Evolutionary conservation across 1,140 invertebrate species (phyloP).

Genomic region (Drosophila burlai): DNA sequence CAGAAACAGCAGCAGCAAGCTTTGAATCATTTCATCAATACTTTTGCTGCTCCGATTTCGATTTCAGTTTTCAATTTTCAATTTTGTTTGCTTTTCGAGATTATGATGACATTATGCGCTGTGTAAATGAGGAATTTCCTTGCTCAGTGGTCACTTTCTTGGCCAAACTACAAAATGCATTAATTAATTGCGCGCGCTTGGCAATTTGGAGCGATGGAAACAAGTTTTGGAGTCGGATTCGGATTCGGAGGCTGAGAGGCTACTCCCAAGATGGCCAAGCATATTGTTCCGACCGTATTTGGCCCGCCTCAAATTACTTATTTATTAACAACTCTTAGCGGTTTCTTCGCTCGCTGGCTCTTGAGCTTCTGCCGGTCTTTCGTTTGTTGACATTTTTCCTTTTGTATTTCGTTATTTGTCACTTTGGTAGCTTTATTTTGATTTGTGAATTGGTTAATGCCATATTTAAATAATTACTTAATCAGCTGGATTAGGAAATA

Average conservation of each 20-base stretch:
- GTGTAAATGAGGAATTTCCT: slow-evolving; percentile 72
- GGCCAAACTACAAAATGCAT: slow-evolving; percentile 57
- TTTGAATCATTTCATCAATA: slow-evolving; percentile 32
- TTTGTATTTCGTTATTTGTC: slow-evolving; percentile 20
- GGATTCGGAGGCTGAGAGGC: slow-evolving; percentile 11
- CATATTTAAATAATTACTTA: slow-evolving; percentile 17
- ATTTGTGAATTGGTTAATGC: slow-evolving; percentile 11
- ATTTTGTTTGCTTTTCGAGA: slow-evolving; percentile 43
- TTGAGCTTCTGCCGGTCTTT: background rate
- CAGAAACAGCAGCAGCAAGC: slow-evolving; percentile 18
- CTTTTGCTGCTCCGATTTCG: slow-evolving; percentile 23
- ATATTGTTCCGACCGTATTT: slow-evolving; percentile 70
- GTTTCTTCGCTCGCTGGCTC: background rate
- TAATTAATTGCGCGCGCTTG: slow-evolving; percentile 75
- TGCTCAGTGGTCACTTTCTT: slow-evolving; percentile 32
- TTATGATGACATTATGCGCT: slow-evolving; percentile 29
- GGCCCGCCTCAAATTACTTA: slow-evolving; percentile 72
- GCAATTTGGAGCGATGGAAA: slow-evolving; percentile 65
- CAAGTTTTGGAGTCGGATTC: slow-evolving; percentile 35
- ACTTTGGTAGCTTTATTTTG: slow-evolving; percentile 29
- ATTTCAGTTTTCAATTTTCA: slow-evolving; percentile 17
- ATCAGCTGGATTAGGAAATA: slow-evolving; percentile 1
- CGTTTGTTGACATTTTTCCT: background rate
- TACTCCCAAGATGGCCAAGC: slow-evolving; percentile 65
- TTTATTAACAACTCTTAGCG: slow-evolving; percentile 71